Evolutionary conservation across 2,113 vertebrate species (phyloP), one percentile per base, ranked within the genome.

Genomic region (Piprites chloris): DNA sequence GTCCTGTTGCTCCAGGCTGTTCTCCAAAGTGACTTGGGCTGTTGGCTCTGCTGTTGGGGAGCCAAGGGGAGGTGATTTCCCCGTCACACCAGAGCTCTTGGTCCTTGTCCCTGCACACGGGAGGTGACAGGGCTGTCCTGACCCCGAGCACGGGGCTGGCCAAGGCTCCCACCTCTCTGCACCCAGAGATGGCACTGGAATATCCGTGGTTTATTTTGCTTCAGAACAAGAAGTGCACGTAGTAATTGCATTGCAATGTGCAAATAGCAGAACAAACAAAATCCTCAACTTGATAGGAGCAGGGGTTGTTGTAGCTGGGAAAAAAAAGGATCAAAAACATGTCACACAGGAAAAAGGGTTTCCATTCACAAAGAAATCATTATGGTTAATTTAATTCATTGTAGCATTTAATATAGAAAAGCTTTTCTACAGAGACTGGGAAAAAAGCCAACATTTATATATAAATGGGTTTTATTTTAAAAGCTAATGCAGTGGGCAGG

Each of bases 371-470:
- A 98, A 98, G 98, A 98, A 98, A 98, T 98, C 97, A 98, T 98
- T 98, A 98, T 98, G 98, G 97, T 95, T 98, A 98, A 98, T 98
- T 98, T 98, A 98, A 98, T 98, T 98, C 98, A 98, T 98, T 98
- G 98, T 98, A 98, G 97, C 97, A 72, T 98, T 98, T 98, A 98
- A 98, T 98, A 98, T 97, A 98, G 97, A 98, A 98, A 98, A 98
- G 98, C 98, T 98, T 98, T 98, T 98, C 98, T 98, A 98, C 97
- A 97, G 98, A 98, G 97, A 97, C 98, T 98, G 98, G 98, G 98
- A 98, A 98, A 97, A 95, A 97, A 96, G 98, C 98, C 98, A 98
- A 98, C 96, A 97, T 98, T 98, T 98, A 98, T 98, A 97, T 98
- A 98, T 97, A 98, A 98, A 98, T 98, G 97, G 98, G 95, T 98